Conservation (phyloP, 2,113 vertebrate species). For the Aspiorhynchus laticeps region DNA sequence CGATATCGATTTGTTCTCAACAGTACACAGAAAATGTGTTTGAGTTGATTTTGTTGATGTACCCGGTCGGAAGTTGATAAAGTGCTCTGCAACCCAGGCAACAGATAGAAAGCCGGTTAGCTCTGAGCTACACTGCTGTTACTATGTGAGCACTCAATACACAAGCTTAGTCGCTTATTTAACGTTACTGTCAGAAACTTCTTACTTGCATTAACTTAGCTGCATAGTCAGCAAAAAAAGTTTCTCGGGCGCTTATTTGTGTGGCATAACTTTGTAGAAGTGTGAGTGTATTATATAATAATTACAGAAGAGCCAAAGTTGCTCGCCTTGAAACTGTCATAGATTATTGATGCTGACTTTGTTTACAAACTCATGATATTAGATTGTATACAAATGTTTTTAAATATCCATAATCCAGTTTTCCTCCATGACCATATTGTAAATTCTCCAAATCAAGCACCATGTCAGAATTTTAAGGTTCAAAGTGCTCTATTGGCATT, state of each 20-base stretch:
- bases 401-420: no score
- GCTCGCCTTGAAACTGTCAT: not conserved
- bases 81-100: not conserved
- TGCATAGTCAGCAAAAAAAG: not conserved
- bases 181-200: not conserved
- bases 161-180: not conserved
- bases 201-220: not conserved
- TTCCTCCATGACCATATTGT: no score
- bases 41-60: not conserved
- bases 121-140: not conserved
- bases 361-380: not conserved
- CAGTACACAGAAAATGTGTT: not conserved
- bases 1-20: not conserved
- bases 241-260: not conserved
- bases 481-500: not conserved
- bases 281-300: no score
- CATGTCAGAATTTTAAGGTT: not conserved
- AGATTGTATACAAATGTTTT: no score
- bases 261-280: not conserved
- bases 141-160: not conserved
- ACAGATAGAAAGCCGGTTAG: constrained; percentile 24
- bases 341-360: not conserved
- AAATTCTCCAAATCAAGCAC: no score
- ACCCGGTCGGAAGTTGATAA: constrained; percentile 6
- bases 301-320: not conserved